phyloP scores from a whole-genome alignment of 2,888 invertebrate genomes.

The Poecilobothrus nobilitatus region DNA sequence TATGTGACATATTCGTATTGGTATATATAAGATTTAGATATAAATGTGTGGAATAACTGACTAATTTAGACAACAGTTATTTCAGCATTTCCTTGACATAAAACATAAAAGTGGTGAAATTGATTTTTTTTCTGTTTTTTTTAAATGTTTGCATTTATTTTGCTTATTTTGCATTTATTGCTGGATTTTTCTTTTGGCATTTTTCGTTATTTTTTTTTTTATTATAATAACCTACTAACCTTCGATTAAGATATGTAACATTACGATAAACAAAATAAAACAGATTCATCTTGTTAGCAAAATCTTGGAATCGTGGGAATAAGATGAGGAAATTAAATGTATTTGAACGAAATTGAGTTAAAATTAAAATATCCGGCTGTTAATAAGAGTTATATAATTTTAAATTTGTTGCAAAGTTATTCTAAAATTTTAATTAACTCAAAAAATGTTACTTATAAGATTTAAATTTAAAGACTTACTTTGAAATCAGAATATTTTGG shows the following conservation, averaged over 20 bases:
- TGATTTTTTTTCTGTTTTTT: too few species aligned
- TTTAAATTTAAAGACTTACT: too few species aligned
- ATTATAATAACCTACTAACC: neutral
- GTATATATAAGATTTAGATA: neutral
- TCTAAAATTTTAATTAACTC: too few species aligned
- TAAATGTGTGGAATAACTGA: neutral
- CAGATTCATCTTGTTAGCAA: neutral
- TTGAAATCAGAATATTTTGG: too few species aligned
- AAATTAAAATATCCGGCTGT: too few species aligned
- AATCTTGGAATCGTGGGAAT: neutral
- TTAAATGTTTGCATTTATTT: too few species aligned
- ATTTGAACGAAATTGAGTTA: too few species aligned
- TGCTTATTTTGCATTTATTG: too few species aligned
- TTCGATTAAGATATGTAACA: neutral
- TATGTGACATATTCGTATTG: neutral
- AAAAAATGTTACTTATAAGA: too few species aligned
- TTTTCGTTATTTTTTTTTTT: neutral
- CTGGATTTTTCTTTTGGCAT: too few species aligned
- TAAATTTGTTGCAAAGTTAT: too few species aligned
- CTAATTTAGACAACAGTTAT: neutral
- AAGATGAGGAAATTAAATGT: neutral
- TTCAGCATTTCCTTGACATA: conserved; percentile 1
- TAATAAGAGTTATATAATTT: too few species aligned
- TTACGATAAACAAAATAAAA: neutral
- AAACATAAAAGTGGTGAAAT: neutral